These are phyloP conservation scores for Nothocercus julius DNA, from an alignment of 2,113 vertebrate genomes.

Conservation along the genomic window DNA sequence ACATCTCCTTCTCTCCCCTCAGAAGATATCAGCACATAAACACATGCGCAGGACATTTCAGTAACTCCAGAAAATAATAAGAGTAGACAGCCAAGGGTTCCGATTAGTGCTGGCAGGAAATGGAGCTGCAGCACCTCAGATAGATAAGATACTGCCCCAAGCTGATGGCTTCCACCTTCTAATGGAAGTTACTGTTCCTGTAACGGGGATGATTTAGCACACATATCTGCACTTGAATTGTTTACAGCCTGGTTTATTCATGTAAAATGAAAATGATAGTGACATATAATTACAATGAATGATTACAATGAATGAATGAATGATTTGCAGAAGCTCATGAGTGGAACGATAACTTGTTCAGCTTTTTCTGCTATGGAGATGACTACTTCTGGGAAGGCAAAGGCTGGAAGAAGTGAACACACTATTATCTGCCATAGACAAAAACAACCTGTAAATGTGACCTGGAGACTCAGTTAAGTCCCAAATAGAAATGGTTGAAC, in stretches of 20 bases:
- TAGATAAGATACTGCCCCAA: not conserved
- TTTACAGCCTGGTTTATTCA: not conserved
- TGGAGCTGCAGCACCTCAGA: not conserved
- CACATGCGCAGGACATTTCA: not conserved
- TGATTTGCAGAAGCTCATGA: not conserved
- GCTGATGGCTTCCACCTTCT: not conserved
- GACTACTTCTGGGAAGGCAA: not conserved
- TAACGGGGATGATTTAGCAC: not conserved
- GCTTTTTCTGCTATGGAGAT: not conserved
- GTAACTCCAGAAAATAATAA: not conserved
- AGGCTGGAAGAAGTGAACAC: not conserved
- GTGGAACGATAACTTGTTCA: not conserved
- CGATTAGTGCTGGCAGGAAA: not conserved
- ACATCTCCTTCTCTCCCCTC: not conserved
- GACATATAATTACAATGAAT: not conserved
- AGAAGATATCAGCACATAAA: not conserved
- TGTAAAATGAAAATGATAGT: not conserved
- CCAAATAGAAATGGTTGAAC: not conserved
- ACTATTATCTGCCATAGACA: not conserved
- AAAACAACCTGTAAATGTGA: not conserved
- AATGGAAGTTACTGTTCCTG: fast-evolving
- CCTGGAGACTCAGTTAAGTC: not conserved
- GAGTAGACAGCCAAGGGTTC: not conserved
- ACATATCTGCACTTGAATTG: not conserved
- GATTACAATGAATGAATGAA: not conserved